Percentiles rank a stretch among this genome's conserved stretches.
phyloP scores from a whole-genome alignment of 2,797 vertebrate genomes.

The Cygnus olor region DNA sequence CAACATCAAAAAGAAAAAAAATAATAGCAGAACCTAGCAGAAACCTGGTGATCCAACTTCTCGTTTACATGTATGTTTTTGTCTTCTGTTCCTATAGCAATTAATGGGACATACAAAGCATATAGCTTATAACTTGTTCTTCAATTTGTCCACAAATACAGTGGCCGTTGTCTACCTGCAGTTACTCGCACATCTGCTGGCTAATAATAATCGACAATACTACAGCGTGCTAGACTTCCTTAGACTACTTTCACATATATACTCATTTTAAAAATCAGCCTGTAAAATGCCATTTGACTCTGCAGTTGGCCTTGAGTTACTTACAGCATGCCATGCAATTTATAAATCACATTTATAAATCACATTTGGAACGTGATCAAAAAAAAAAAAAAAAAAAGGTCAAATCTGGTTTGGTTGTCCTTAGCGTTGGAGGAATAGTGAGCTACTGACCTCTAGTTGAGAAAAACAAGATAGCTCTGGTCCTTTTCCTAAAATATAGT shows the following conservation, averaged over 20 bases:
- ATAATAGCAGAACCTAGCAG: neutral
- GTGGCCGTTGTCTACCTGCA: neutral
- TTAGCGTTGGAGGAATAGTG: conserved; percentile 16
- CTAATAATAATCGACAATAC: neutral
- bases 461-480: conserved; percentile 42
- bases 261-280: neutral
- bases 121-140: neutral
- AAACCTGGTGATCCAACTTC: neutral
- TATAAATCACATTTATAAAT: conserved; percentile 44
- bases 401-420: neutral
- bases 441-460: conserved; percentile 71
- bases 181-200: neutral
- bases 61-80: neutral
- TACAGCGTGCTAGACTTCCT: neutral
- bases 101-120: neutral
- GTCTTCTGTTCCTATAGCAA: neutral
- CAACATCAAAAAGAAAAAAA: neutral
- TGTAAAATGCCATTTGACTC: conserved; percentile 3
- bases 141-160: neutral
- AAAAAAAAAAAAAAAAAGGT: neutral
- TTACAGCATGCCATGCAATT: neutral
- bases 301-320: conserved; percentile 23
- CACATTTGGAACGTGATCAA: neutral
- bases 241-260: neutral
- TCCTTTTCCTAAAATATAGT: neutral